These are phyloP conservation scores for Chaetura pelagica DNA, from an alignment of 2,113 vertebrate genomes.

Conservation along the genomic window DNA sequence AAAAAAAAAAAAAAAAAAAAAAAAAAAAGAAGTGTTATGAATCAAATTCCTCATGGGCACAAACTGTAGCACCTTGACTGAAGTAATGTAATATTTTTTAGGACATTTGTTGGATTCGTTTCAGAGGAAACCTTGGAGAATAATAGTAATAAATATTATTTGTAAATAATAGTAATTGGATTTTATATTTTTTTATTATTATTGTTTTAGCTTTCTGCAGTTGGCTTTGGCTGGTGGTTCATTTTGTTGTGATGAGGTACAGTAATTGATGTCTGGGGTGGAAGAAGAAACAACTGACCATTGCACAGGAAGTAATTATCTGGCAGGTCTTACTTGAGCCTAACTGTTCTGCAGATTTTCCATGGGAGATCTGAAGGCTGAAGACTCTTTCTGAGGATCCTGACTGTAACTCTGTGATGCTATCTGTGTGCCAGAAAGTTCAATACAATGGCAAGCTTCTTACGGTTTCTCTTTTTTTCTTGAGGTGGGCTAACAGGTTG, in stretches of 20 bases:
- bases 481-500: fast-evolving
- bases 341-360: neutral
- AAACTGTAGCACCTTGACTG: neutral
- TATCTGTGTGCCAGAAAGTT: neutral
- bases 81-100: neutral
- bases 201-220: neutral
- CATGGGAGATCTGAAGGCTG: neutral
- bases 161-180: neutral
- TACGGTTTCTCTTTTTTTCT: neutral
- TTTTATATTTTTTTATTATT: neutral
- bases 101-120: neutral
- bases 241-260: neutral
- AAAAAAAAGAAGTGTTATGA: neutral
- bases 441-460: neutral
- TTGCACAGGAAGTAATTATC: neutral
- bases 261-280: neutral
- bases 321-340: neutral
- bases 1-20: neutral
- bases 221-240: neutral
- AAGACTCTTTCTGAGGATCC: neutral
- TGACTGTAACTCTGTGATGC: neutral
- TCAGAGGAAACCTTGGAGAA: neutral
- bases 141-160: too few relatives aligned
- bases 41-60: neutral
- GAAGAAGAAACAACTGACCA: neutral